These are phyloP conservation scores for Parauchenoglanis punctatus DNA, from an alignment of 2,797 vertebrate genomes.

Conservation along the genomic window DNA sequence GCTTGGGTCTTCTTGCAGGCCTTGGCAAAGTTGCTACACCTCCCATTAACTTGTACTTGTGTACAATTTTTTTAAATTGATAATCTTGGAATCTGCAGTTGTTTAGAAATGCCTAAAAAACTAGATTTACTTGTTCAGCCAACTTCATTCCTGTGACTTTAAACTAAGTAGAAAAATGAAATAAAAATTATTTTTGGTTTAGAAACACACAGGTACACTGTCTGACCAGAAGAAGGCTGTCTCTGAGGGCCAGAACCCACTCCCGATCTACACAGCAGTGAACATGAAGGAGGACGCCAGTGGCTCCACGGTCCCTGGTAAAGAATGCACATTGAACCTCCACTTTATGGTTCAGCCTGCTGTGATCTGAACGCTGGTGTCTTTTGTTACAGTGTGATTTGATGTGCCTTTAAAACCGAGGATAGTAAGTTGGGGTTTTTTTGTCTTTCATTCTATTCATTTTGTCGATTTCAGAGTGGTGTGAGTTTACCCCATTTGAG, in stretches of 20 bases:
- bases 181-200: neutral
- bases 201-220: slow-evolving; percentile 72
- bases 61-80: too few relatives aligned
- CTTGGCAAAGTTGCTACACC: too few relatives aligned
- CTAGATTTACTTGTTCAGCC: too few relatives aligned
- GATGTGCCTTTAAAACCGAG: neutral
- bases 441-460: slow-evolving; percentile 24
- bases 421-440: neutral
- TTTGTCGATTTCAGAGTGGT: slow-evolving; percentile 68
- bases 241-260: slow-evolving; percentile 82
- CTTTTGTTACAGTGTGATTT: neutral
- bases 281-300: slow-evolving; percentile 74
- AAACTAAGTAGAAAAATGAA: too few relatives aligned
- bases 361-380: neutral
- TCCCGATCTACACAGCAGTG: slow-evolving; percentile 63
- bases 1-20: too few relatives aligned
- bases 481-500: slow-evolving; percentile 79
- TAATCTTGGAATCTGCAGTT: too few relatives aligned
- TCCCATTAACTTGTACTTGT: too few relatives aligned
- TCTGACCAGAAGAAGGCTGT: slow-evolving; percentile 81
- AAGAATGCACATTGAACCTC: neutral
- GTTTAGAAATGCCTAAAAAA: too few relatives aligned
- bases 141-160: too few relatives aligned
- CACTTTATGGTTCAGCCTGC: neutral
- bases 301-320: slow-evolving; percentile 49